These are phyloP conservation scores for Rhopalosiphum padi DNA, from an alignment of 1,140 invertebrate species.

Conservation along the genomic window DNA sequence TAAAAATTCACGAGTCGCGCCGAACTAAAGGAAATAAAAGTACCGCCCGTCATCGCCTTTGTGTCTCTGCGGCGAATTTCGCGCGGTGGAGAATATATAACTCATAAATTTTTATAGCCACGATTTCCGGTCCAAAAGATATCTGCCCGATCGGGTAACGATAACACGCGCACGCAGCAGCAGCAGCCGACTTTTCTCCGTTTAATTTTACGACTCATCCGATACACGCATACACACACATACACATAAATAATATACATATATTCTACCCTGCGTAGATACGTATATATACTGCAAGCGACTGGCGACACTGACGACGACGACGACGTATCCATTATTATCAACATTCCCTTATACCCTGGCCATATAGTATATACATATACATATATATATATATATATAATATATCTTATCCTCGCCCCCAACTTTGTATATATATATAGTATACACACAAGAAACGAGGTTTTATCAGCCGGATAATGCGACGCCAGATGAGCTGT, in stretches of 20 bases:
- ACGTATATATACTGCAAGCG: background rate
- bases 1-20: conserved; percentile 49
- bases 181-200: conserved; percentile 37
- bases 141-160: conserved; percentile 56
- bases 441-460: background rate
- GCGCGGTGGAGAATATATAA: conserved; percentile 19
- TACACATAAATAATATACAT: background rate
- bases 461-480: conserved; percentile 42
- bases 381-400: too few relatives aligned
- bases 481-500: background rate
- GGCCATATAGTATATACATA: background rate
- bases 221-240: background rate
- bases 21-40: conserved; percentile 49
- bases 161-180: conserved; percentile 30
- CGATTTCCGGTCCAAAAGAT: conserved; percentile 57
- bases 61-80: background rate
- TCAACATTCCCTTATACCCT: background rate
- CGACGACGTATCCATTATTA: conserved; percentile 53
- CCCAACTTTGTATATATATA: background rate
- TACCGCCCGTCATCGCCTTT: background rate
- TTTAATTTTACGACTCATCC: conserved; percentile 53
- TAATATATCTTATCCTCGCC: background rate
- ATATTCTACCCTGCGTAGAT: background rate
- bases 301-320: conserved; percentile 49
- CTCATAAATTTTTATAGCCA: conserved; percentile 58